phyloP scores from a whole-genome alignment of 2,113 vertebrate species.

The Asarcornis scutulata region DNA sequence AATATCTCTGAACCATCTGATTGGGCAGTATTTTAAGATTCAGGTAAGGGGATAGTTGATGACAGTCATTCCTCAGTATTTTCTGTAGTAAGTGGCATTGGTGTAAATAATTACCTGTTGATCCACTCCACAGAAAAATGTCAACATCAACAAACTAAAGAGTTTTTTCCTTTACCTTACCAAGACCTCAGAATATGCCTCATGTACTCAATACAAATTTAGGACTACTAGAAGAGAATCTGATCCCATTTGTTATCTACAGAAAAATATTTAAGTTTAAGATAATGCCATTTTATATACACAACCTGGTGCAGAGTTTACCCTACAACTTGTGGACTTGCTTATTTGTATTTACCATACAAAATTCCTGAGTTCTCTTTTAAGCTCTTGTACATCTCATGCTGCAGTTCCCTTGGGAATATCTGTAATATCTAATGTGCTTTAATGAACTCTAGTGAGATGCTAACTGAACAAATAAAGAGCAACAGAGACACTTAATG shows the following conservation, averaged over 20 bases:
- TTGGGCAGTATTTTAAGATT: background rate
- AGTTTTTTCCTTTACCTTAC: background rate
- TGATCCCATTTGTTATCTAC: background rate
- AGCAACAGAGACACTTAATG: background rate
- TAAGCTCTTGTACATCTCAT: background rate
- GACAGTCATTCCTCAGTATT: background rate
- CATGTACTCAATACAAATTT: background rate
- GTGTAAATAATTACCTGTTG: background rate
- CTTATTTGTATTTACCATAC: background rate
- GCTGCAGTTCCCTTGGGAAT: background rate
- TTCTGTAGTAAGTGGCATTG: background rate
- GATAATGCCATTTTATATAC: background rate
- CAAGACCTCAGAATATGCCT: background rate
- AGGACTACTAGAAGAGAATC: background rate
- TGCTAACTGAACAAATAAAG: conserved; percentile 1
- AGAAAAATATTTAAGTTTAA: background rate
- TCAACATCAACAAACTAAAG: background rate
- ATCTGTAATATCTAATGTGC: background rate
- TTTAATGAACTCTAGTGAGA: conserved; percentile 36
- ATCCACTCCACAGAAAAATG: background rate
- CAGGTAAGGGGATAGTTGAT: background rate
- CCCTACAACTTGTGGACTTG: background rate
- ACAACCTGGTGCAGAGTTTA: background rate
- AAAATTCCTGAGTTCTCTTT: background rate
- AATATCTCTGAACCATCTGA: background rate